A percentile compares a stretch with the other conserved stretches of the same genome.
phyloP scores from a whole-genome alignment of 2,113 vertebrate genomes.

The Python bivittatus region DNA sequence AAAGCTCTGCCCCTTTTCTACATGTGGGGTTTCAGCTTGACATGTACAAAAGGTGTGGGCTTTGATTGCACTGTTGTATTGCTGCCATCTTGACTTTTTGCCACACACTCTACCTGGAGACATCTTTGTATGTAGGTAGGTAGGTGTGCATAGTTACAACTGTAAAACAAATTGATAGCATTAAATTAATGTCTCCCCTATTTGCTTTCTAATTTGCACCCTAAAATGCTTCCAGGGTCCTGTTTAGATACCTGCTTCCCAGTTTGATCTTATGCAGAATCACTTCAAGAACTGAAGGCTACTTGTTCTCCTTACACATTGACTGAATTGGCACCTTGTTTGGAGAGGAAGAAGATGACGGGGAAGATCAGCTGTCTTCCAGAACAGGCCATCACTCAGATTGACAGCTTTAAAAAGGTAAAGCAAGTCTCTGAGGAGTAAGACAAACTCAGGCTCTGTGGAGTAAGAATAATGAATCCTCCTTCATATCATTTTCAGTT shows the following conservation, averaged over 20 bases:
- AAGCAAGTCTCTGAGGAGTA: neutral
- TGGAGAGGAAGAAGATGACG: neutral
- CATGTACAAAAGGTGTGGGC: neutral
- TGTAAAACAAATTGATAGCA: neutral
- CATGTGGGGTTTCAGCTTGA: neutral
- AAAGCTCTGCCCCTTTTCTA: neutral
- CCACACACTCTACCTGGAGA: neutral
- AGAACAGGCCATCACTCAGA: neutral
- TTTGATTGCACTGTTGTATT: neutral
- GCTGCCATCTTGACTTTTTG: neutral
- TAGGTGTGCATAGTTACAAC: neutral
- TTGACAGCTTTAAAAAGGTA: neutral
- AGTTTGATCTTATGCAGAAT: neutral
- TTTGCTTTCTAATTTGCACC: neutral
- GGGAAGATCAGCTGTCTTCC: neutral
- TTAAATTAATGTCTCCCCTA: neutral
- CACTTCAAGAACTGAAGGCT: neutral
- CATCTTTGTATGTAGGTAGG: neutral
- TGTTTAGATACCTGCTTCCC: neutral
- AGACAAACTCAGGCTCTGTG: neutral
- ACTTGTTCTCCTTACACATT: neutral
- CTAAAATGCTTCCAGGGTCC: neutral
- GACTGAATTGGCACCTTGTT: neutral
- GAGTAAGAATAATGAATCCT: neutral
- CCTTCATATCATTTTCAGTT: neutral